Evolutionary conservation across 1,140 invertebrate species (phyloP).

Genomic region (Euura saliciscinereae): DNA sequence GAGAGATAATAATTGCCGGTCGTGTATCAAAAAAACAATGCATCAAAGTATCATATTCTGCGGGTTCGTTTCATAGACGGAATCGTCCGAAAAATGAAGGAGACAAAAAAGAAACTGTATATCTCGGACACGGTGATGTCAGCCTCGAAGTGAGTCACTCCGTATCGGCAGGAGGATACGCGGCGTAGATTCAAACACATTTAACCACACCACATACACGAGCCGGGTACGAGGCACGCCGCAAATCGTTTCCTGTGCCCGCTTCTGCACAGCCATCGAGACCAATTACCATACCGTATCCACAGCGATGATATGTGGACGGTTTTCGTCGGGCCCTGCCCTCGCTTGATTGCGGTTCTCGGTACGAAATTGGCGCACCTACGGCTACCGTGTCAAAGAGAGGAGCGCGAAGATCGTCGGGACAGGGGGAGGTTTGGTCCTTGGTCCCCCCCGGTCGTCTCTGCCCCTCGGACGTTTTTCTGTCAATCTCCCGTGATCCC

Average conservation of each 20-base stretch:
- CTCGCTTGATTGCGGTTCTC: background rate
- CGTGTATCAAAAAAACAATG: no score
- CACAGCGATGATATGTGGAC: background rate
- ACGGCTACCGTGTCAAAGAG: background rate
- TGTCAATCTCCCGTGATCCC: slow-evolving; percentile 60
- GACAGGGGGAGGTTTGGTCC: background rate
- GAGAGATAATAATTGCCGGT: no score
- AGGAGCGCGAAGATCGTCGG: background rate
- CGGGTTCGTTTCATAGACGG: no score
- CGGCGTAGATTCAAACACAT: background rate
- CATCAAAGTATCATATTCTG: no score
- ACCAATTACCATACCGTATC: background rate
- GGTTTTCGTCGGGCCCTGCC: background rate
- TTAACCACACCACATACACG: no score
- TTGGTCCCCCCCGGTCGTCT: slow-evolving; percentile 32
- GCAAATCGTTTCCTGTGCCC: background rate
- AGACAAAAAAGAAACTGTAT: no score
- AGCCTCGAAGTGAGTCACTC: background rate
- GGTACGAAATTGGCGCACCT: background rate
- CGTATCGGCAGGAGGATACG: background rate
- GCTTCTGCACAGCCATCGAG: background rate
- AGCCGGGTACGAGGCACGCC: background rate
- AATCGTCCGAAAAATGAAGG: no score
- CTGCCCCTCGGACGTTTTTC: slow-evolving; percentile 50
- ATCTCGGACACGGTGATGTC: background rate